Evolutionary conservation across 64 coral and sea anemone species (phyloP).

Genomic region (Stylophora pistillata): DNA sequence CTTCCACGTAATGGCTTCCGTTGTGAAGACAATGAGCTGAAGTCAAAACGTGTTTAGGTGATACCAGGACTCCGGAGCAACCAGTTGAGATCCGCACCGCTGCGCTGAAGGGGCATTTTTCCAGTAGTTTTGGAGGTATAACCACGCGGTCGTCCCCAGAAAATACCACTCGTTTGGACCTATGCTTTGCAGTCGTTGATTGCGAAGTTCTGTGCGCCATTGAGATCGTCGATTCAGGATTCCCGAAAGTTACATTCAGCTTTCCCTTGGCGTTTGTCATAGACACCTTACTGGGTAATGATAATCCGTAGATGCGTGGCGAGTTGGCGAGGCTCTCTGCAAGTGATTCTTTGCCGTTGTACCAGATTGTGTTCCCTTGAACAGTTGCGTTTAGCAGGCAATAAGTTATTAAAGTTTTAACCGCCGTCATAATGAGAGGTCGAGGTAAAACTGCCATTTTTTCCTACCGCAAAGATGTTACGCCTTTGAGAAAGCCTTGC

Average conservation of each 20-base stretch:
- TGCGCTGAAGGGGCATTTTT: conserved; percentile 77
- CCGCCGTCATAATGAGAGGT: neutral
- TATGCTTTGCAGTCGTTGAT: neutral
- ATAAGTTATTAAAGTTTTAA: neutral
- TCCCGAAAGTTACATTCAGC: neutral
- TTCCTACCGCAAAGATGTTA: neutral
- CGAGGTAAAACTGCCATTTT: neutral
- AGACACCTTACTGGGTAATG: neutral
- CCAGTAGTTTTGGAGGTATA: conserved; percentile 33
- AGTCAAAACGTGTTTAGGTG: conserved; percentile 80
- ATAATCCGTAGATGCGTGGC: too few species aligned
- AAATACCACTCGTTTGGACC: conserved; percentile 50
- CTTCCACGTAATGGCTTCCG: conserved; percentile 76
- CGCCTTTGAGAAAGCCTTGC: neutral
- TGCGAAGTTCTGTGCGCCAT: neutral
- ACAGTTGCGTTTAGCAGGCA: neutral
- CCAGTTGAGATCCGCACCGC: conserved; percentile 86
- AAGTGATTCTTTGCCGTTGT: neutral
- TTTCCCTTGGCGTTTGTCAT: neutral
- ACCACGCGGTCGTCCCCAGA: conserved; percentile 46
- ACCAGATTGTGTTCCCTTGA: neutral
- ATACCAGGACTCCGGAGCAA: conserved; percentile 80
- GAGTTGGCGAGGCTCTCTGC: neutral
- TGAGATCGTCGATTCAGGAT: neutral
- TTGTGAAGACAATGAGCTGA: conserved; percentile 93